These are phyloP conservation scores for Chlamydotis undulata DNA, from an alignment of 2,113 vertebrate species.

Conservation along the genomic window DNA sequence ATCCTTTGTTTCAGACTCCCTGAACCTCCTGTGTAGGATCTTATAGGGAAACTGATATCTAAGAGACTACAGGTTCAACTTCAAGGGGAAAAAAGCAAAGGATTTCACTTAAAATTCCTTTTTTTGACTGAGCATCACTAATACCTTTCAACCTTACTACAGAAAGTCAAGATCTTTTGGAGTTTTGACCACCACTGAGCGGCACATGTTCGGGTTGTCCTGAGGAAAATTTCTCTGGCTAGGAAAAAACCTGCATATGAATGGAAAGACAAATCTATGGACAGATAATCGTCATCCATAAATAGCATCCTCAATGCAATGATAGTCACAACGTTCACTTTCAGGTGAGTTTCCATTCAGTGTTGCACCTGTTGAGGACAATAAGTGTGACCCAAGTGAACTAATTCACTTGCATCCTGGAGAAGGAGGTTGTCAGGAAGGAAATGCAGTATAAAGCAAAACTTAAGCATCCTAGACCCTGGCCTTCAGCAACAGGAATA, in stretches of 20 bases:
- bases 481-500: not conserved
- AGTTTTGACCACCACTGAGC: not conserved
- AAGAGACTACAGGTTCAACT: not conserved
- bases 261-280: not conserved
- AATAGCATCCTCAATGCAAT: not conserved
- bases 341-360: not conserved
- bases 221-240: not conserved
- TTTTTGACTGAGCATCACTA: not conserved
- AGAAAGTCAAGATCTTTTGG: not conserved
- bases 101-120: not conserved
- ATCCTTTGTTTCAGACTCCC: not conserved
- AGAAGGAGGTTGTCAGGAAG: not conserved
- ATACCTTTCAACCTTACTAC: not conserved
- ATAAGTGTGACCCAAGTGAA: not conserved
- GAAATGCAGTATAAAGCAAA: not conserved
- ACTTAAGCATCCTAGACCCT: not conserved
- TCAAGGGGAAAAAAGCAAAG: not conserved
- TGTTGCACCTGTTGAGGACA: not conserved
- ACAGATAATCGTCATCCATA: not conserved
- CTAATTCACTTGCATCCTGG: not conserved
- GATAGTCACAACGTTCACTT: not conserved
- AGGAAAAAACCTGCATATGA: not conserved
- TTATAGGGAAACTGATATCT: not conserved
- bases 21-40: not conserved
- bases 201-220: not conserved